A percentile compares a stretch with the other conserved stretches of the same genome.
phyloP scores from a whole-genome alignment of 2,888 invertebrate species.

The Cantharis rufa region DNA sequence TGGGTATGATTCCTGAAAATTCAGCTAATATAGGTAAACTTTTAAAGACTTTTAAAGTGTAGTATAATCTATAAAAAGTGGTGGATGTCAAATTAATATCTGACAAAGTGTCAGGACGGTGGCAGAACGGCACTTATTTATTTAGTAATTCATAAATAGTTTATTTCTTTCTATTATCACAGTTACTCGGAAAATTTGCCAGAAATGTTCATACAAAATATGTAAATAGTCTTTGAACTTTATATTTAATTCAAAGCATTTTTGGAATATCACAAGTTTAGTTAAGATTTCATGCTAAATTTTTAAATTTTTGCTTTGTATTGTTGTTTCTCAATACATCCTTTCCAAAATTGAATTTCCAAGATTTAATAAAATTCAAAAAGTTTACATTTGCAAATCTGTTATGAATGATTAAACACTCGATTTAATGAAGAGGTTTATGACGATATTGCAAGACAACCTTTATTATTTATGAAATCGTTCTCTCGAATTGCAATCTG shows the following conservation, averaged over 20 bases:
- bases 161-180: background rate
- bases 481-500: background rate
- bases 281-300: background rate
- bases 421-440: background rate
- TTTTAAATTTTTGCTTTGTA: background rate
- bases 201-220: background rate
- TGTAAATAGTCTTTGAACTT: too few species aligned
- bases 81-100: too few species aligned
- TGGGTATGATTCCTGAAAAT: background rate
- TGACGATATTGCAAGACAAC: background rate
- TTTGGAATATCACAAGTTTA: background rate
- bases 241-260: too few species aligned
- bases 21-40: too few species aligned
- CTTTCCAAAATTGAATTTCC: background rate
- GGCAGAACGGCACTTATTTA: too few species aligned
- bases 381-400: background rate
- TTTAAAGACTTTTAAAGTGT: too few species aligned
- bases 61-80: too few species aligned
- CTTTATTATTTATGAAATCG: background rate
- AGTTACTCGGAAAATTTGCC: background rate
- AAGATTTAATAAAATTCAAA: background rate
- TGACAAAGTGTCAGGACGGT: too few species aligned
- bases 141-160: too few species aligned
- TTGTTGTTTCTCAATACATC: background rate
- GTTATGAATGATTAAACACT: background rate